These are phyloP conservation scores for Drosophila jambulina DNA, from an alignment of 1,140 invertebrate genomes.

Conservation along the genomic window DNA sequence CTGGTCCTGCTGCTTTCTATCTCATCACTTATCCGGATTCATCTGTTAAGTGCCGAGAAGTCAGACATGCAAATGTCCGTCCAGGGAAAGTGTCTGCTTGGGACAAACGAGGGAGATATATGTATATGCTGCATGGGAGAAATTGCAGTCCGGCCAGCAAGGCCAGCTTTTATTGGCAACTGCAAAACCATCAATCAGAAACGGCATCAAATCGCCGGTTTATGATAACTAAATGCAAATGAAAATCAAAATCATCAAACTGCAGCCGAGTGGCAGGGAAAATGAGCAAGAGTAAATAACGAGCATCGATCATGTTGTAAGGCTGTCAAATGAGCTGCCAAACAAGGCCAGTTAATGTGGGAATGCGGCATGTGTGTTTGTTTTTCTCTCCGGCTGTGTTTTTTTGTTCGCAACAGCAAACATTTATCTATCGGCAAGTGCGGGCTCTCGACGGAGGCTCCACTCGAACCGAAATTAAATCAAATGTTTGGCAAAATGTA, in stretches of 20 bases:
- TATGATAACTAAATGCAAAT: slow-evolving; percentile 70
- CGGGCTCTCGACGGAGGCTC: slow-evolving; percentile 6
- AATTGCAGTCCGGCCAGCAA: slow-evolving; percentile 6
- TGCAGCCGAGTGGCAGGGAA: slow-evolving; percentile 23
- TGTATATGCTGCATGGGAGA: not conserved
- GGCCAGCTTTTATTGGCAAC: slow-evolving; percentile 22
- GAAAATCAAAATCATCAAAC: slow-evolving; percentile 46
- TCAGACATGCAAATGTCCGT: slow-evolving; percentile 34
- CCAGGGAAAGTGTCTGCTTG: slow-evolving; percentile 17
- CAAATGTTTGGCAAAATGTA: slow-evolving; percentile 74
- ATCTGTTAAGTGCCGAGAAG: slow-evolving; percentile 25
- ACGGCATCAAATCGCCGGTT: slow-evolving; percentile 45
- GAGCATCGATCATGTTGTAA: slow-evolving; percentile 74
- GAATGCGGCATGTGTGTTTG: slow-evolving; percentile 69
- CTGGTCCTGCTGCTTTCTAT: slow-evolving; percentile 10
- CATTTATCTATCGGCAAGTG: slow-evolving; percentile 49
- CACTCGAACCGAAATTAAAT: slow-evolving; percentile 60
- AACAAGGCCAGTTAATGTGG: slow-evolving; percentile 67
- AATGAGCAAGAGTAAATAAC: slow-evolving; percentile 47
- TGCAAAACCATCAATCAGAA: slow-evolving; percentile 42
- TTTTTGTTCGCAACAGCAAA: slow-evolving; percentile 21
- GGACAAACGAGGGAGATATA: slow-evolving; percentile 1
- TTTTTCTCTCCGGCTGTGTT: slow-evolving; percentile 9
- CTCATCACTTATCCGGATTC: slow-evolving; percentile 20
- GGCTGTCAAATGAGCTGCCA: slow-evolving; percentile 73